phyloP scores from a whole-genome alignment of 2,888 invertebrate genomes.

The Amphiduros pacificus region DNA sequence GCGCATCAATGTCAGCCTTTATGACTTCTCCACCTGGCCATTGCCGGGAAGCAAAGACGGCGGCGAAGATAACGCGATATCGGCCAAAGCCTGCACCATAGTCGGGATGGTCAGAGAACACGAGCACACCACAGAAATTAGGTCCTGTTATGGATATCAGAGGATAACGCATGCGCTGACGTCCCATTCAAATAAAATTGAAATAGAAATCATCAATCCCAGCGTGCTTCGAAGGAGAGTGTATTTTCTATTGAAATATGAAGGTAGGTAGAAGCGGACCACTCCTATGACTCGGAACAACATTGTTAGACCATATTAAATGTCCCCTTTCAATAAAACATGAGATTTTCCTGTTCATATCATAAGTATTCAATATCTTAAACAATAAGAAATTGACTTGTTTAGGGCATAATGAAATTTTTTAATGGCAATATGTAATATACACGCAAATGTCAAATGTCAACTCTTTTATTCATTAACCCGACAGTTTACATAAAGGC shows the following conservation, averaged over 20 bases:
- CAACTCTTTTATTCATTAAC: no score
- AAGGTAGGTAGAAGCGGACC: no score
- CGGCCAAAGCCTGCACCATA: constrained; percentile 4
- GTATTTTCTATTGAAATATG: constrained; percentile 8
- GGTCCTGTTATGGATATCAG: constrained; percentile 9
- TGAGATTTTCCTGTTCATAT: no score
- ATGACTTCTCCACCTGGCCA: constrained; percentile 14
- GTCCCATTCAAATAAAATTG: background rate
- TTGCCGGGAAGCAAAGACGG: background rate
- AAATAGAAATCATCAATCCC: constrained; percentile 7
- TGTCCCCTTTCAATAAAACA: no score
- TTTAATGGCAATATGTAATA: no score
- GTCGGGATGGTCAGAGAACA: constrained; percentile 6
- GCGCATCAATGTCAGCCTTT: constrained; percentile 6
- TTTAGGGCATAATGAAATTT: no score
- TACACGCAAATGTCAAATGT: no score
- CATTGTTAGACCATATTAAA: no score
- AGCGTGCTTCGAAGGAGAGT: constrained; percentile 4
- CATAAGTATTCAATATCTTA: no score
- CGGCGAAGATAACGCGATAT: background rate
- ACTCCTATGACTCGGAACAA: no score
- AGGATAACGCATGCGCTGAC: constrained; percentile 5
- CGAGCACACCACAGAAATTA: background rate
- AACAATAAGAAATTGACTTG: no score
- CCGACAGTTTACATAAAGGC: no score